Percentiles rank a stretch among this genome's conserved stretches.
Conservation (phyloP, 2,113 vertebrate species). For the Orycteropus afer region DNA sequence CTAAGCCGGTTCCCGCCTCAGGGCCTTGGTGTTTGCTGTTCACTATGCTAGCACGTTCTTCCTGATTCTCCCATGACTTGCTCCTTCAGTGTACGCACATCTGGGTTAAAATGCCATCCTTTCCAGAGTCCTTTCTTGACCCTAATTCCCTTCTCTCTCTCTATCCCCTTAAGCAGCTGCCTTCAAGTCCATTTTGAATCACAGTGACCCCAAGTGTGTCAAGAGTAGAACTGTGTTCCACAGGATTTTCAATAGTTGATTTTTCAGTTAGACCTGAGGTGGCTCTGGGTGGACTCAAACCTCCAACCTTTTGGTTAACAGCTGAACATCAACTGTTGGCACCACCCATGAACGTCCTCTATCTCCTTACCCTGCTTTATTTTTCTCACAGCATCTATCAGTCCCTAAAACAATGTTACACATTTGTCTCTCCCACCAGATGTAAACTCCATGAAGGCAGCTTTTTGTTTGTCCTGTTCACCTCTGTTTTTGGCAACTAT, state of each 20-base stretch:
- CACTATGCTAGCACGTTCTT: background rate
- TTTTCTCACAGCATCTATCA: background rate
- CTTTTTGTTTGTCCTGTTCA: background rate
- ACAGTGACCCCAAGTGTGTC: background rate
- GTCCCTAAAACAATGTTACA: background rate
- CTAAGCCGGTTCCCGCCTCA: background rate
- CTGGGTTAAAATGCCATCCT: background rate
- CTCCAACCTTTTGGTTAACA: background rate
- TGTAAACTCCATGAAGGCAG: background rate
- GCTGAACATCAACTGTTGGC: background rate
- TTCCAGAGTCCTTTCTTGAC: background rate
- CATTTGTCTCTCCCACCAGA: background rate
- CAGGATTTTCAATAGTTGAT: background rate
- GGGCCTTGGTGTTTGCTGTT: background rate
- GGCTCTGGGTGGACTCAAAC: background rate
- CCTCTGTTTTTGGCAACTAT: background rate
- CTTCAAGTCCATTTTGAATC: background rate
- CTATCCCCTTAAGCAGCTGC: background rate
- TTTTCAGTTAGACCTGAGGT: background rate
- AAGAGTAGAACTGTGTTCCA: background rate
- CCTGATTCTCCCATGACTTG: background rate
- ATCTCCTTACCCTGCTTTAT: background rate
- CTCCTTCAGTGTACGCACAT: too few relatives aligned
- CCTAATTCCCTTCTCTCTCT: background rate
- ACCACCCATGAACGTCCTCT: background rate